A percentile compares a stretch with the other conserved stretches of the same genome.
Conservation (phyloP, 2,888 invertebrate species). For the Pyrgus malvae region DNA sequence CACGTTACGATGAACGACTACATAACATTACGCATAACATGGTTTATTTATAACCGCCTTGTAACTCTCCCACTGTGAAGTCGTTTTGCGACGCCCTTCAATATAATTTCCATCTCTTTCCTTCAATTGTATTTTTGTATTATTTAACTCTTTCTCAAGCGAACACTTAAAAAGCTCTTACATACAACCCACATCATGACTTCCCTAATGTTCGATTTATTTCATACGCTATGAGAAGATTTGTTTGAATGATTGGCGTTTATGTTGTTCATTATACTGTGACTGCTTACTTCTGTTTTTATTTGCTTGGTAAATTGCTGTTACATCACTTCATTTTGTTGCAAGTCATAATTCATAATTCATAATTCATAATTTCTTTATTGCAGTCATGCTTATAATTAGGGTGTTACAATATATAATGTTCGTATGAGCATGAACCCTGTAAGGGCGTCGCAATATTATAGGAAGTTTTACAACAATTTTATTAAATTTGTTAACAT, state of each 20-base stretch:
- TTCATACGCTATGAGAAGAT: not conserved
- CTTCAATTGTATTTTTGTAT: conserved; percentile 1
- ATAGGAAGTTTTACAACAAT: no score
- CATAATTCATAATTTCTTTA: no score
- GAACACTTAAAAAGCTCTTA: not conserved
- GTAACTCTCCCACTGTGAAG: conserved; percentile 61
- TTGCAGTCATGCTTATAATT: no score
- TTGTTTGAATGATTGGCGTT: conserved; percentile 2
- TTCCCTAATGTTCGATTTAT: conserved; percentile 6
- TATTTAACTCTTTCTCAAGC: not conserved
- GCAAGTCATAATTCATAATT: no score
- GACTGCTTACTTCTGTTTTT: not conserved
- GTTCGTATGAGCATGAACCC: no score
- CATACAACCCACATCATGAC: conserved; percentile 1
- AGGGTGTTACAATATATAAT: no score
- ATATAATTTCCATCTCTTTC: conserved; percentile 23
- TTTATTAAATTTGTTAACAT: no score
- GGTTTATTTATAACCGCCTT: conserved; percentile 53
- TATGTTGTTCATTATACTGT: not conserved
- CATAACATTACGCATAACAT: conserved; percentile 42
- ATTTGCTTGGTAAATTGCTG: not conserved
- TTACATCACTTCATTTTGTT: no score
- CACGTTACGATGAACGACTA: conserved; percentile 51
- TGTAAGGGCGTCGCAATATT: no score
- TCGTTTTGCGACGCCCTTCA: conserved; percentile 56